Evolutionary conservation across 2,113 vertebrate genomes (phyloP), one percentile per base, ranked within the genome.

Genomic region (Dipodomys merriami): DNA sequence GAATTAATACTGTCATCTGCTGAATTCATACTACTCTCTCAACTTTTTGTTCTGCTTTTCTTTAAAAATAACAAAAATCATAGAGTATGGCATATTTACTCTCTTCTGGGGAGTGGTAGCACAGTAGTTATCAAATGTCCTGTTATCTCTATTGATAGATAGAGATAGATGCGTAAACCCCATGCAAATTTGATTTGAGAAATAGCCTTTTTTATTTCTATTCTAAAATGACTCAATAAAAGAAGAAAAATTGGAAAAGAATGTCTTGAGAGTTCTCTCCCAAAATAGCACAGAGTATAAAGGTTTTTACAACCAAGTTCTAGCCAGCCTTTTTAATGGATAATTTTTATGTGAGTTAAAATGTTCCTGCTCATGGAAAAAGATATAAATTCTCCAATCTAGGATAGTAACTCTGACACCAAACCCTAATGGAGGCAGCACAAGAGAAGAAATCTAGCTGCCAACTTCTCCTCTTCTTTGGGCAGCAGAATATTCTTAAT

Each of bases 161-260:
- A 78, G 79, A 72, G 84, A 23, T n/a, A 16, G 12, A 13, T 57
- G 53, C 2, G 3, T 5, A 85, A 57, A 2, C 2, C 27, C 23
- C 19, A 62, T 11, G 90, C 0, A 46, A 71, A 73, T 94, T 84
- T 88, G 67, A 92, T 73, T 93, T n/a, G 84, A 78, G 23, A 88
- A 91, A 44, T 67, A 57, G 49, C 22, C 65, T 76, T 88, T 73
- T 53, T 33, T 57, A 16, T 77, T 92, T 71, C 39, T 35, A 65
- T 44, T 87, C 35, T 74, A 82, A 89, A 91, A 76, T 74, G 65
- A 72, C 11, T 90, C 72, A 39, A 19, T 83, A 68, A 80, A 86
- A 89, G 79, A 39, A 62, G 81, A 68, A 25, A 90, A 88, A 72
- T 18, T 77, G 85, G 18, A n/a, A 22, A 94, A 73, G 77, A 11